These are phyloP conservation scores for Carassius carassius DNA, from an alignment of 2,113 vertebrate genomes.

Conservation along the genomic window DNA sequence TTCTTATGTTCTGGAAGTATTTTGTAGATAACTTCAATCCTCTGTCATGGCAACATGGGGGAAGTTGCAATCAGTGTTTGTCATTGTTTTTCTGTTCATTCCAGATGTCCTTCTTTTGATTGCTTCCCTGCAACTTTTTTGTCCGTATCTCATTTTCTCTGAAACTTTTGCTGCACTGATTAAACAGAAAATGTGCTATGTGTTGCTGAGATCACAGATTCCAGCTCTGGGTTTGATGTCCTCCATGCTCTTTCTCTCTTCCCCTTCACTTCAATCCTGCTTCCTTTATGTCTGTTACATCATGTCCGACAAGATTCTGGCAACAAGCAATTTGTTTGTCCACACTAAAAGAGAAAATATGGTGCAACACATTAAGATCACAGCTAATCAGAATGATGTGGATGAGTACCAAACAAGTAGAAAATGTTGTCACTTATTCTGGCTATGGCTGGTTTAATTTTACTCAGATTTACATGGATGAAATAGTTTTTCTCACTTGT, in stretches of 20 bases:
- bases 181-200: not conserved
- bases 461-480: not conserved
- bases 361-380: not conserved
- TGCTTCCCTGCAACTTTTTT: not conserved
- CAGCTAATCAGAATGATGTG: not conserved
- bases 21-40: not conserved
- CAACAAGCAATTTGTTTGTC: not conserved
- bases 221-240: not conserved
- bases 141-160: not conserved
- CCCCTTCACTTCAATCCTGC: not conserved
- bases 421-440: not conserved
- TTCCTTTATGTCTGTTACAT: slow-evolving; percentile 23
- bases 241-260: not conserved
- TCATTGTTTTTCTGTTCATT: slow-evolving; percentile 11
- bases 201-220: slow-evolving; percentile 8
- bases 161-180: slow-evolving; percentile 2
- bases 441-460: not conserved
- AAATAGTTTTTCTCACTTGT: not conserved
- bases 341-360: not conserved
- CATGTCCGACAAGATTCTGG: not conserved
- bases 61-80: not conserved
- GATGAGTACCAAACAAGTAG: not conserved
- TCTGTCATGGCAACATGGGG: not conserved
- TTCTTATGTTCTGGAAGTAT: not conserved
- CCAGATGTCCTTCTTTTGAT: slow-evolving; percentile 26